phyloP scores from a whole-genome alignment of 2,888 invertebrate genomes.

The Alviniconcha strummeri region DNA sequence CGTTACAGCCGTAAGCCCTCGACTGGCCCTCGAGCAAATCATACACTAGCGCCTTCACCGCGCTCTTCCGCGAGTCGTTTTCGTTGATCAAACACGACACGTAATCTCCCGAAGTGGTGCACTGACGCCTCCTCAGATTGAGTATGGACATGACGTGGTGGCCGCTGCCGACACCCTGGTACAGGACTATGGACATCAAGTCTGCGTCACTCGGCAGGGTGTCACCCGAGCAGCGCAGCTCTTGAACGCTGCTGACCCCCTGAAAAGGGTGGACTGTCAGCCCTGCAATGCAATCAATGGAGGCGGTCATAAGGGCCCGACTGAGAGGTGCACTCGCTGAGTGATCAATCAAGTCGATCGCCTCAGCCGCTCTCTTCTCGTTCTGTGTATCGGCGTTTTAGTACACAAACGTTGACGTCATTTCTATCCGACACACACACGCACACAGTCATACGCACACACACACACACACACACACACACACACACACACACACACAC shows the following conservation, averaged over 20 bases:
- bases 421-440: background rate
- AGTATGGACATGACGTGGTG: background rate
- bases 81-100: conserved; percentile 6
- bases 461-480: background rate
- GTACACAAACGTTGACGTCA: background rate
- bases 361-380: no score
- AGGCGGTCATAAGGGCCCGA: no score
- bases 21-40: conserved; percentile 11
- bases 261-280: conserved; percentile 4
- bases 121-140: background rate
- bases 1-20: conserved; percentile 26
- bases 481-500: background rate
- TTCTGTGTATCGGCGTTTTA: no score
- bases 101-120: background rate
- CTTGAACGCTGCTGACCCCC: conserved; percentile 4
- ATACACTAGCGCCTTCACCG: background rate
- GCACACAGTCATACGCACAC: conserved; percentile 1
- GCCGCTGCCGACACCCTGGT: background rate
- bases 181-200: conserved; percentile 20
- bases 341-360: no score
- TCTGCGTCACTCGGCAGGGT: conserved; percentile 1
- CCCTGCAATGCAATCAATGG: background rate
- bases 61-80: conserved; percentile 10
- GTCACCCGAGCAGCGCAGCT: conserved; percentile 1
- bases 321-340: no score